These are phyloP conservation scores for Lithodes maja DNA, from an alignment of 2,888 invertebrate genomes.

Conservation along the genomic window DNA sequence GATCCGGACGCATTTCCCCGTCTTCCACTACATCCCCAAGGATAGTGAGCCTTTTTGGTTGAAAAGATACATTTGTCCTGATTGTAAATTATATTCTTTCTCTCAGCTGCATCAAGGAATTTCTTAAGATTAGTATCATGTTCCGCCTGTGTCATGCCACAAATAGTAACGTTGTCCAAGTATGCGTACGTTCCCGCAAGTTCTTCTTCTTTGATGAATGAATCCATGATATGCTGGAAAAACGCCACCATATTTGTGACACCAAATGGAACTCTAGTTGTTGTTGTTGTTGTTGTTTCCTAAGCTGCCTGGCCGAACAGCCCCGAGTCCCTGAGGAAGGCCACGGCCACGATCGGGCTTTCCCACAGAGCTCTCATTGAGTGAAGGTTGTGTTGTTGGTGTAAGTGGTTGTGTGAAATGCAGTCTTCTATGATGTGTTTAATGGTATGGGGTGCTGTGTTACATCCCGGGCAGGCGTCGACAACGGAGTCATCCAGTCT, in stretches of 20 bases:
- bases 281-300: too few relatives aligned
- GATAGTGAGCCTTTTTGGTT: neutral
- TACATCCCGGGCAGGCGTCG: too few relatives aligned
- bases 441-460: too few relatives aligned
- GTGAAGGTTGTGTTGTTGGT: too few relatives aligned
- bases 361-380: too few relatives aligned
- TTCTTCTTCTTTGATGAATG: constrained; percentile 26
- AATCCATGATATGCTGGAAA: constrained; percentile 58
- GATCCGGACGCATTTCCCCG: constrained; percentile 27
- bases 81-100: neutral
- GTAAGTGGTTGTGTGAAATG: too few relatives aligned
- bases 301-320: too few relatives aligned
- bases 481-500: too few relatives aligned
- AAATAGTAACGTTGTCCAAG: neutral
- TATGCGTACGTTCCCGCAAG: neutral
- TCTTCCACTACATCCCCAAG: neutral
- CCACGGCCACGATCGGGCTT: too few relatives aligned
- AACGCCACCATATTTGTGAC: constrained; percentile 56
- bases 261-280: constrained; percentile 59
- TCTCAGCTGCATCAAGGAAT: neutral
- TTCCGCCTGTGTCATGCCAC: neutral
- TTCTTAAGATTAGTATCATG: constrained; percentile 1
- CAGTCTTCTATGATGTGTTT: too few relatives aligned
- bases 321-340: too few relatives aligned
- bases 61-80: neutral